These are phyloP conservation scores for Calycopis cecrops DNA, from an alignment of 1,140 invertebrate species.

Conservation along the genomic window DNA sequence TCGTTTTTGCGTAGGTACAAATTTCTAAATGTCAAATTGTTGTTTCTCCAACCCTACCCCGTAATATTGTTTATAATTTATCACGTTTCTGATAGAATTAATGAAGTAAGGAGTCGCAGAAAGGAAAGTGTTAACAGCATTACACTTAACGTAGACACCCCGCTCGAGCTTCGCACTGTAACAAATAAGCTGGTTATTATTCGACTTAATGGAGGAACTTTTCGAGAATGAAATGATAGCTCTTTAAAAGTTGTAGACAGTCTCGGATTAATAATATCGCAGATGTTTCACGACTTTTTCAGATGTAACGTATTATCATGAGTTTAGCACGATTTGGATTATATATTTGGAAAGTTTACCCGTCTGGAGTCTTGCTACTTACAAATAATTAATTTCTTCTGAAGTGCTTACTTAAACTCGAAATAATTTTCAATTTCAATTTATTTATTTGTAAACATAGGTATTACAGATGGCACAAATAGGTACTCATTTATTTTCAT, in stretches of 20 bases:
- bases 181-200: constrained; percentile 54
- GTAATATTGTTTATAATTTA: constrained; percentile 44
- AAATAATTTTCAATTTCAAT: too few relatives aligned
- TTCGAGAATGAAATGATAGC: constrained; percentile 27
- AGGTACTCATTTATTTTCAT: too few relatives aligned
- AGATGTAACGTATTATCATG: background rate
- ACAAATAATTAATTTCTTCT: too few relatives aligned
- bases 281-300: constrained; percentile 6
- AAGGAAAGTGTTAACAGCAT: constrained; percentile 62
- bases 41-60: background rate
- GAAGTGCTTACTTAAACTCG: too few relatives aligned
- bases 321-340: too few relatives aligned
- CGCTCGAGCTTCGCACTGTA: constrained; percentile 59
- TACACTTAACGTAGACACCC: constrained; percentile 49
- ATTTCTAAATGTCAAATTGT: constrained; percentile 3
- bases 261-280: constrained; percentile 9
- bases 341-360: too few relatives aligned
- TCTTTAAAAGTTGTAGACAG: constrained; percentile 26
- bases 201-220: constrained; percentile 38
- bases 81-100: constrained; percentile 63
- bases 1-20: constrained; percentile 9
- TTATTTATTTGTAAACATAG: too few relatives aligned
- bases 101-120: constrained; percentile 42
- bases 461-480: too few relatives aligned
- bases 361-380: too few relatives aligned